Base-by-base conservation (phyloP, 1,140 invertebrate species). In the Drosophila micromelanica region DNA sequence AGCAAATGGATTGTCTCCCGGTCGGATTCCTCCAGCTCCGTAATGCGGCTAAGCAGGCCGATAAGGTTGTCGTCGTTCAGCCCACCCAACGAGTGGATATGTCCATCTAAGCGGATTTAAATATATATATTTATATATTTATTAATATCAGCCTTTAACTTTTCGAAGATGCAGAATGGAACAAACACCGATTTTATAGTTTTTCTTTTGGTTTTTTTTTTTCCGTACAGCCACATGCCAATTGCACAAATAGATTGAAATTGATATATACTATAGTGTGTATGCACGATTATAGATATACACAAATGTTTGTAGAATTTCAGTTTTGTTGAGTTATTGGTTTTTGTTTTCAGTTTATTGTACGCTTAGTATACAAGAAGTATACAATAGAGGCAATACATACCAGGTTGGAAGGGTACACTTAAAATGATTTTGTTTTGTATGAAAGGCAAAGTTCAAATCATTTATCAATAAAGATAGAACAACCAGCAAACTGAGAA, bases 1-100 rank as follows among this genome's bases (percentile, higher is more conserved):
- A 99, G 93, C 15, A 99, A 93, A 92, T 99, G 98, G 69, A 98
- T 97, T 0, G 98, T 99, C 93, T 99, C 98, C 85, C 96, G 95
- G 91, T 99, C 98, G 15, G 97, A 95, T 91, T 99, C 98, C 91
- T 99, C 98, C 57, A 98, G 93, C 82, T 99, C 98, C 55, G 99
- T 96, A 4, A 98, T 96, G 92, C 95, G 94, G 42, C 96, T 95
- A 12, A 96, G 93, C 56, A 96, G 93, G 0, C 94, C 94, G 43
- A 95, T 93, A 12, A 96, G 75, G 62, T 95, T 94, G 67, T 96
- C 95, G 76, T 97, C 96, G 30, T 94, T 94, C 2, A 95, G 93
- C n/a, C 94, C 94, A 0, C 93, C 93, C n/a, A 96, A 78, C 0
- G 95, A 95, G 85, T 97, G 96, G 62, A 96, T 94, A 78, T 96